Evolutionary conservation across 2,888 invertebrate species (phyloP), one percentile per base, ranked within the genome.

Genomic region (Sphaeridia pumilis): DNA sequence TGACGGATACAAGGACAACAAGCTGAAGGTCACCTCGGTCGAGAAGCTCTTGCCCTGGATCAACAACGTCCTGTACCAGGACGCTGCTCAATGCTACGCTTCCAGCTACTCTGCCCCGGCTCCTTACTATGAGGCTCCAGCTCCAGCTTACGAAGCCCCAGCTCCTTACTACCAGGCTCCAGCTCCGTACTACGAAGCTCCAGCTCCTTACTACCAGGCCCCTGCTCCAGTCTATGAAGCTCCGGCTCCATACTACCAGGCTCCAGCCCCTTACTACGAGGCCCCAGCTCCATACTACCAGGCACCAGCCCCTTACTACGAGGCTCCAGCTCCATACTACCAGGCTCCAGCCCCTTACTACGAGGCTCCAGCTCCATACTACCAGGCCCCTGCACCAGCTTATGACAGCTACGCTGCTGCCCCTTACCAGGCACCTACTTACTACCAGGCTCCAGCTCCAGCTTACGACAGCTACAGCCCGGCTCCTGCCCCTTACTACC

Each of bases 21-120:
- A 61, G 54, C 57, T 65, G 50, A 59, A 58, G 34, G 59, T 61
- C 26, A 61, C 64, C 14, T 60, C 62, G 44, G 54, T 60, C 42
- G 53, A 58, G 42, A 56, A 59, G 24, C 52, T 65, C 21, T 38
- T 65, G 27, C 52, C 58, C 17, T 65, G 64, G 64, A 57, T 63
- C 35, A 45, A 57, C 28, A 65, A 58, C 54, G 59, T 65, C 42
- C 46, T 60, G 36, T 57, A 54, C 36, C 52, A 59, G 17, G 38
- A 28, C 3, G 5, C 24, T 17, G 35, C 28, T 25, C 43, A 43
- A 17, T 60, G 60, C 34, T 31, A 31, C 31, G 14, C 7, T 31
- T 46, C 36, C 22, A 45, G 47, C 21, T 55, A 46, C 26, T 31
- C 46, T 12, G 10, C 42, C 25, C 28, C 45, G 26, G 25, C 20